A percentile compares a stretch with the other conserved stretches of the same genome.
Conservation (phyloP, 2,888 invertebrate species). For the Mythimna loreyi region DNA sequence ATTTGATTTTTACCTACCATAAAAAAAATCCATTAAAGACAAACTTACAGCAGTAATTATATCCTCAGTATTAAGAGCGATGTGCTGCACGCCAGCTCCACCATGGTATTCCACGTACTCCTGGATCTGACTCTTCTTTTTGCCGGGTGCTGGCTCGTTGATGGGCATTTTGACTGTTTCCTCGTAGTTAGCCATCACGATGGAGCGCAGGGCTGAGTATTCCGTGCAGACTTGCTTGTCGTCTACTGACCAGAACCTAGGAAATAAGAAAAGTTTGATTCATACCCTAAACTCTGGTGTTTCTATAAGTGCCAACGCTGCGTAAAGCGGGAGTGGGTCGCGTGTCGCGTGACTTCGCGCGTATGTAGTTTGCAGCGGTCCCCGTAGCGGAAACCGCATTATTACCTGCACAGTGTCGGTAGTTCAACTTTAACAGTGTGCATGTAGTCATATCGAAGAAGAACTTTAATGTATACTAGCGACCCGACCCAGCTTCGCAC, state of each 20-base stretch:
- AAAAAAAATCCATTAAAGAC: too few relatives aligned
- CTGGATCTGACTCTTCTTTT: slow-evolving; percentile 99
- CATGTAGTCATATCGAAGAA: too few relatives aligned
- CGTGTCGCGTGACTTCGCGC: too few relatives aligned
- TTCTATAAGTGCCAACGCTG: too few relatives aligned
- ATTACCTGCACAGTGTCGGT: too few relatives aligned
- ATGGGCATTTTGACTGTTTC: slow-evolving; percentile 99
- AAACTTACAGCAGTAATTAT: slow-evolving; percentile 95
- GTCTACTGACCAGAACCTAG: slow-evolving; percentile 99
- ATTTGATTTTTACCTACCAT: too few relatives aligned
- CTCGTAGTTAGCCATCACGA: slow-evolving; percentile 99
- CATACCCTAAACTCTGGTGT: not conserved
- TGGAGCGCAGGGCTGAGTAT: slow-evolving; percentile 98
- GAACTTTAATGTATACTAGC: too few relatives aligned
- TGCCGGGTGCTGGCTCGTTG: slow-evolving; percentile 98
- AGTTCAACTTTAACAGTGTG: too few relatives aligned
- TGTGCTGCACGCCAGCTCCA: slow-evolving; percentile 99
- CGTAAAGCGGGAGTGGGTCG: too few relatives aligned
- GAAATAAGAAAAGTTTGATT: not conserved
- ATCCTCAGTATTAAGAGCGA: slow-evolving; percentile 98
- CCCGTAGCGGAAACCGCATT: too few relatives aligned
- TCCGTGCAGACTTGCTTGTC: slow-evolving; percentile 98
- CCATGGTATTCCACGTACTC: slow-evolving; percentile 99
- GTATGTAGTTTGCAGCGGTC: too few relatives aligned
- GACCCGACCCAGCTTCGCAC: too few relatives aligned